Conservation (phyloP, 2,113 vertebrate genomes). For the Chaetodon trifascialis region DNA sequence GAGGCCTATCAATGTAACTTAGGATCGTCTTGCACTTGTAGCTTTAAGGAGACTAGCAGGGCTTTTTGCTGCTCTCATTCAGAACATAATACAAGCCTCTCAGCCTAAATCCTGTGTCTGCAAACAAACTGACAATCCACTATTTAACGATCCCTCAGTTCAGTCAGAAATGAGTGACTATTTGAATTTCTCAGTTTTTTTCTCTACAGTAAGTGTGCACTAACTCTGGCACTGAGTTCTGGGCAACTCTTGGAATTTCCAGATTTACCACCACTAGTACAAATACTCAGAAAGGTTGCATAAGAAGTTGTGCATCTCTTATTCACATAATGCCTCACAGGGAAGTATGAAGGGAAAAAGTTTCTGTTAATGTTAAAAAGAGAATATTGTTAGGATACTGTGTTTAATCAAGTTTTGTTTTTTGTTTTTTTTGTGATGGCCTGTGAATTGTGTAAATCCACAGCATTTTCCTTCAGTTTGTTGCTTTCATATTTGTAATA, state of each 20-base stretch:
- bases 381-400: not conserved
- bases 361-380: not conserved
- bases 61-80: conserved; percentile 47
- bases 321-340: not conserved
- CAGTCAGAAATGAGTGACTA: not conserved
- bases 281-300: not conserved
- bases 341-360: conserved; percentile 3
- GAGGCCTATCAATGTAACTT: conserved; percentile 52
- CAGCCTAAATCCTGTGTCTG: conserved; percentile 64
- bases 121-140: conserved; percentile 42
- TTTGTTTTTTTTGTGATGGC: too few species aligned
- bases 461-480: not conserved
- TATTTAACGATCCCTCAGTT: not conserved
- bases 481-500: conserved; percentile 24
- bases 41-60: conserved; percentile 65
- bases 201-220: too few species aligned
- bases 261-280: not conserved
- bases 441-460: not conserved
- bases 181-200: not conserved
- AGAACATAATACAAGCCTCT: conserved; percentile 35
- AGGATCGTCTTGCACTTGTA: conserved; percentile 21
- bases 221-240: not conserved
- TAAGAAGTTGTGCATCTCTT: not conserved
- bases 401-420: not conserved
- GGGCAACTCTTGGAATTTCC: not conserved